Percentiles rank a stretch among this genome's conserved stretches.
Evolutionary conservation across 2,797 vertebrate genomes (phyloP).

Genomic region (Serranus cabrilla): DNA sequence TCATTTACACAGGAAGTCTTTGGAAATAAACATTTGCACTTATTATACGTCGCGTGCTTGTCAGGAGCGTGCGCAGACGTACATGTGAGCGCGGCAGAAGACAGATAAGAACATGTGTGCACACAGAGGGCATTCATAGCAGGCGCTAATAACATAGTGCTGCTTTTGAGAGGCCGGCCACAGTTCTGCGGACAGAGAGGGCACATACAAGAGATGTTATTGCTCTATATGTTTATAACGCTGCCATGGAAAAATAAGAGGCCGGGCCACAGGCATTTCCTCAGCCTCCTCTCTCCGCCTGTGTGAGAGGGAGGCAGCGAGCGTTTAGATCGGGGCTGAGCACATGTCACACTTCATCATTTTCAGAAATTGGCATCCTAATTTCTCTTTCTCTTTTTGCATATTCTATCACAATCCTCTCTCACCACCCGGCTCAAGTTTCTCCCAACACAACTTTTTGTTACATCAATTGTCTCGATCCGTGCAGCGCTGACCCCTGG

Average conservation of each 20-base stretch:
- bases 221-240: conserved; percentile 77
- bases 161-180: conserved; percentile 61
- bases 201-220: conserved; percentile 65
- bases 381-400: conserved; percentile 30
- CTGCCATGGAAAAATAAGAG: conserved; percentile 77
- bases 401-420: conserved; percentile 20
- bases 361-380: conserved; percentile 43
- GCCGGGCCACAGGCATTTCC: conserved; percentile 76
- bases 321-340: conserved; percentile 37
- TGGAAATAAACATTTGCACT: conserved; percentile 64
- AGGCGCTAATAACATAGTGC: conserved; percentile 65
- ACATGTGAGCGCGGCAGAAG: conserved; percentile 1
- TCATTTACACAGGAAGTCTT: conserved; percentile 54
- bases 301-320: conserved; percentile 47
- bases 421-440: conserved; percentile 25
- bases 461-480: conserved; percentile 15
- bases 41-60: conserved; percentile 45
- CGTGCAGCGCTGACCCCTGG: conserved; percentile 10
- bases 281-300: conserved; percentile 48
- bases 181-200: conserved; percentile 60
- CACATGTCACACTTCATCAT: conserved; percentile 65
- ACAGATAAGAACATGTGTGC: conserved; percentile 47
- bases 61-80: not conserved
- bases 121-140: conserved; percentile 66
- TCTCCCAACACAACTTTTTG: conserved; percentile 25